Percentiles rank a stretch among this genome's conserved stretches.
Conservation (phyloP, 53 echinoderm and acorn worm genomes). For the Echinarachnius parma region DNA sequence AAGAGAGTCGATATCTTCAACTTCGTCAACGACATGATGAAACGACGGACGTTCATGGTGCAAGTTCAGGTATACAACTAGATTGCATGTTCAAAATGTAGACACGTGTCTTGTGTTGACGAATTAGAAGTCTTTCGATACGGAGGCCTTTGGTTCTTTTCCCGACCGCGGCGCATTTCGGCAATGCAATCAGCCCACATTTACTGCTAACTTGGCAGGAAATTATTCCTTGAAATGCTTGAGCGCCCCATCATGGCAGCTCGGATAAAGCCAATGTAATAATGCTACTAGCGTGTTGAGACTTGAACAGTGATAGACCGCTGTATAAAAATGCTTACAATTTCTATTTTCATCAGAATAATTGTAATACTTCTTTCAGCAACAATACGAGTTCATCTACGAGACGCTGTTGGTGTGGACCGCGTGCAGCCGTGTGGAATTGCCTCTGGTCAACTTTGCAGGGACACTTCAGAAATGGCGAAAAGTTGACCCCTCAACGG, state of each 20-base stretch:
- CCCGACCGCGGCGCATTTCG: too few relatives aligned
- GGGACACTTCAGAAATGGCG: neutral
- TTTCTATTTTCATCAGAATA: too few relatives aligned
- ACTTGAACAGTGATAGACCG: too few relatives aligned
- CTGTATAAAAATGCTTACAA: too few relatives aligned
- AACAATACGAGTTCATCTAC: slow-evolving; percentile 27
- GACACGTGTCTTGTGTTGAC: too few relatives aligned
- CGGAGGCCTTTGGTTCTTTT: too few relatives aligned
- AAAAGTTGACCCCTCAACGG: neutral
- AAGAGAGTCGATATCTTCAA: slow-evolving; percentile 27
- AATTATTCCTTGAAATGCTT: too few relatives aligned
- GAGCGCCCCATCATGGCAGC: neutral
- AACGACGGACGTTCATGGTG: slow-evolving; percentile 17
- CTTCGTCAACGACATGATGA: slow-evolving; percentile 22
- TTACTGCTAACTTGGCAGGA: too few relatives aligned
- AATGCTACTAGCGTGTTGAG: neutral
- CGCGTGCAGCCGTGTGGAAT: neutral
- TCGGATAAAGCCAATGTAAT: neutral
- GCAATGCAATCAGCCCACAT: too few relatives aligned
- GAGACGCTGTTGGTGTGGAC: slow-evolving; percentile 30
- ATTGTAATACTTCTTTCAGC: neutral
- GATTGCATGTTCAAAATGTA: too few relatives aligned
- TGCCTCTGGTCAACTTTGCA: neutral
- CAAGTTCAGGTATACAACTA: slow-evolving; percentile 43
- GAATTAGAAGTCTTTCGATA: too few relatives aligned